Percentiles rank a stretch among this genome's conserved stretches.
Conservation (phyloP, 1,140 invertebrate species). For the Hormaphis cornu region DNA sequence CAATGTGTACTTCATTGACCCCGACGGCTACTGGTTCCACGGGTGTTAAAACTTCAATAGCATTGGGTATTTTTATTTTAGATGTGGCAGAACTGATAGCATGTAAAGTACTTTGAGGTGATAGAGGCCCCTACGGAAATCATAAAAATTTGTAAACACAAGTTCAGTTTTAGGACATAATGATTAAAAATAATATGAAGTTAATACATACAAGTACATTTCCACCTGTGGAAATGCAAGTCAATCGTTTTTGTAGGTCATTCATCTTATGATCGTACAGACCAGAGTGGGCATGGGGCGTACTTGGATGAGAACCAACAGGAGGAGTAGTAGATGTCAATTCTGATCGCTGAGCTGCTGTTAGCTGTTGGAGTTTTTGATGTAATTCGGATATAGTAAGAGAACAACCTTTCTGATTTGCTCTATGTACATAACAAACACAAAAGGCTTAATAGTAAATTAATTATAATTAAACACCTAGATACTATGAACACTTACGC, state of each 20-base stretch:
- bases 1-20: conserved; percentile 22
- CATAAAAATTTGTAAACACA: not conserved
- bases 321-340: conserved; percentile 45
- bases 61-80: conserved; percentile 28
- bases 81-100: conserved; percentile 19
- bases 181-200: not conserved
- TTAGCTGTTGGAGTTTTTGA: conserved; percentile 48
- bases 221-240: conserved; percentile 45
- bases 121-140: conserved; percentile 43
- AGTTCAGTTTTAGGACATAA: conserved; percentile 5
- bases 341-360: conserved; percentile 46
- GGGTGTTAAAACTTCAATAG: conserved; percentile 32
- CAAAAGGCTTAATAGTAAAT: too few relatives aligned
- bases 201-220: conserved; percentile 41
- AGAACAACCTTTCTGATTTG: conserved; percentile 40
- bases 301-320: conserved; percentile 47
- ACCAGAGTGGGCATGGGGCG: conserved; percentile 46
- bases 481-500: not conserved
- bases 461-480: not conserved
- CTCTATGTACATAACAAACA: too few relatives aligned
- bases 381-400: conserved; percentile 50
- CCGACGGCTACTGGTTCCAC: conserved; percentile 13
- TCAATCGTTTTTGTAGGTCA: conserved; percentile 51
- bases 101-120: conserved; percentile 46
- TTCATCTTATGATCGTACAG: conserved; percentile 50